phyloP scores from a whole-genome alignment of 1,140 invertebrate species.

The Anoplolepis gracilipes region DNA sequence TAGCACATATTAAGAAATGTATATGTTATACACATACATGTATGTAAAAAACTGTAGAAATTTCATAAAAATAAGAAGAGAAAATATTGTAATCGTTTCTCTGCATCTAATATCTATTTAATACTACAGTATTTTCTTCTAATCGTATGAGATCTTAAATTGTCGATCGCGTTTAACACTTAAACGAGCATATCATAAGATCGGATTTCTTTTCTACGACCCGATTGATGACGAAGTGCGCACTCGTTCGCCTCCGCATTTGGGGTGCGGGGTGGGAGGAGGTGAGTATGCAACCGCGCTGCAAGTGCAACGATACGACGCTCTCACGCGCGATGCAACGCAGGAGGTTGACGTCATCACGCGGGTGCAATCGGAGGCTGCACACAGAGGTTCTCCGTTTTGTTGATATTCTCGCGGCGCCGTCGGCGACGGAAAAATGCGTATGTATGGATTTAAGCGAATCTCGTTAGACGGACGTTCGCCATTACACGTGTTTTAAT shows the following conservation, averaged over 20 bases:
- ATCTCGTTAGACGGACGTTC: neutral
- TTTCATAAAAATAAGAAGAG: neutral
- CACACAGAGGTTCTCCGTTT: conserved; percentile 79
- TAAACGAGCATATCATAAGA: neutral
- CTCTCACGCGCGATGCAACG: conserved; percentile 56
- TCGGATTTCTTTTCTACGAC: conserved; percentile 20
- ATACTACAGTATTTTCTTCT: neutral
- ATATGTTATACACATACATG: neutral
- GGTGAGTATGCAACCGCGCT: conserved; percentile 18
- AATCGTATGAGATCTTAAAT: neutral
- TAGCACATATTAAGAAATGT: neutral
- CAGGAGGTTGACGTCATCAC: conserved; percentile 72
- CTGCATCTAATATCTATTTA: neutral
- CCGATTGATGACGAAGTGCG: conserved; percentile 18
- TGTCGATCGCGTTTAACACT: neutral
- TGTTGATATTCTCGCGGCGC: conserved; percentile 74
- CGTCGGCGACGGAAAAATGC: conserved; percentile 60
- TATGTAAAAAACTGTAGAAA: neutral
- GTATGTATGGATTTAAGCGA: conserved; percentile 43
- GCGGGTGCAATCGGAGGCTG: conserved; percentile 67
- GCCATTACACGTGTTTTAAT: conserved; percentile 42
- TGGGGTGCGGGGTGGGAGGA: neutral
- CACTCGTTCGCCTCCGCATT: neutral
- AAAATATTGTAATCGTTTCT: no score
- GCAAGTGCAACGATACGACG: conserved; percentile 64